Base-by-base conservation (phyloP, 2,888 invertebrate species). In the Amblyteles armatorius region DNA sequence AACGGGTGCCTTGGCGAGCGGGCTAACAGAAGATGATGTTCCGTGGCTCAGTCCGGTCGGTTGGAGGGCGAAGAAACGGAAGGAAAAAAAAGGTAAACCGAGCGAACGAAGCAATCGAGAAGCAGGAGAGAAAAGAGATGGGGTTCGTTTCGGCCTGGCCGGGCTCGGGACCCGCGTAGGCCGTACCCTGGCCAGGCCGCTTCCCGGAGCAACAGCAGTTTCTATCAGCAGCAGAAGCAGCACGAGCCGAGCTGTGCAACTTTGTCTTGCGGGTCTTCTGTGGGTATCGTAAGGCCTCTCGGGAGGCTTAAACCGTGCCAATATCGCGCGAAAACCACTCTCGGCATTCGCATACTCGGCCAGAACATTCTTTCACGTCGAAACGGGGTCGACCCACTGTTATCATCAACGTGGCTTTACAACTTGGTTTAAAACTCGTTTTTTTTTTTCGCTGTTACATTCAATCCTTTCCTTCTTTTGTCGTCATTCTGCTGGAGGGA, bases 191-290 rank as follows among this genome's bases (percentile, higher is more conserved):
- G 76, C 76, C 67, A 76, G 73, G 76, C 69, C 50, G 73, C 33
- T 65, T 40, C 52, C 19, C 71, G 68, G 68, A 82, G 78, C 85
- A 73, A 76, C 83, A 69, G 52, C 83, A 63, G 83, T 76, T 80
- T 74, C 63, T 79, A 55, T 79, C 78, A 55, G 76, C 85, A 69
- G 33, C 60, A 29, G 33, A 26, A 29, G 29, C 33, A 68, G 79
- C 85, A 80, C 52, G 29, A 33, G 60, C 33, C 79, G 82, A 48
- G 77, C 40, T 72, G 60, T 36, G 78, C 82, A 80, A 83, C 83
- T 85, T 76, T 79, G 87, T 90, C 90, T 91, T 91, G 89, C 90
- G 87, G 91, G 93, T 92, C 92, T 93, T 93, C 93, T 86, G 89
- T 86, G 88, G 89, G 88, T 81, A 89, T 92, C 89, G 91, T 93